phyloP scores from a whole-genome alignment of 1,140 invertebrate genomes.

The Eumeta japonica region DNA sequence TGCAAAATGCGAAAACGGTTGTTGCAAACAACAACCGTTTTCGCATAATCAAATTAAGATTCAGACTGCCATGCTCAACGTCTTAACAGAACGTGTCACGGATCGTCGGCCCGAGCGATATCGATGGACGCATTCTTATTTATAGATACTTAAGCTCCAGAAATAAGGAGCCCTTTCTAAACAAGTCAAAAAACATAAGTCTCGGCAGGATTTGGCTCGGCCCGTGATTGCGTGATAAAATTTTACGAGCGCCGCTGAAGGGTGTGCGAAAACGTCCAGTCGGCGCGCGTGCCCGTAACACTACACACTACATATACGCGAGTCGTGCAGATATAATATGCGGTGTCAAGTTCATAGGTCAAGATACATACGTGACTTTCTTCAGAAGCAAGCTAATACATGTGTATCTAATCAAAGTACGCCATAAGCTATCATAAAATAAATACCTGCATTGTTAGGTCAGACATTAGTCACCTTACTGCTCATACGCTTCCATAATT shows the following conservation, averaged over 20 bases:
- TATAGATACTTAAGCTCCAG: neutral
- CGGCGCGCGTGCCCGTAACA: conserved; percentile 20
- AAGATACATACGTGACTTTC: conserved; percentile 12
- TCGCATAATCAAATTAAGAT: too few species aligned
- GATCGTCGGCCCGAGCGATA: too few species aligned
- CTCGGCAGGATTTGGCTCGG: conserved; percentile 4
- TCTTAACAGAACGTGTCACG: conserved; percentile 18
- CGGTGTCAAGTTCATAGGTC: conserved; percentile 14
- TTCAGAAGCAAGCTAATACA: conserved; percentile 9
- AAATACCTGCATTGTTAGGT: too few species aligned
- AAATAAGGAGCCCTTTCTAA: neutral
- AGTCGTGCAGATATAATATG: conserved; percentile 6
- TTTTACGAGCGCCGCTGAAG: conserved; percentile 27
- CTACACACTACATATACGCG: too few species aligned
- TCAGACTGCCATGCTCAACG: conserved; percentile 29
- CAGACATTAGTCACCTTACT: too few species aligned
- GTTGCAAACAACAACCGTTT: neutral
- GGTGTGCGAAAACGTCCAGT: conserved; percentile 21
- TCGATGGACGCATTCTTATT: neutral
- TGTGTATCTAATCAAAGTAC: neutral
- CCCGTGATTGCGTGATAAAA: conserved; percentile 24
- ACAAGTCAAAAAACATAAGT: conserved; percentile 1
- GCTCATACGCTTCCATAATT: too few species aligned
- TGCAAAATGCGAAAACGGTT: too few species aligned
- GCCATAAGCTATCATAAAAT: too few species aligned